Evolutionary conservation across 1,140 invertebrate species (phyloP).

Genomic region (Drosophila erecta): DNA sequence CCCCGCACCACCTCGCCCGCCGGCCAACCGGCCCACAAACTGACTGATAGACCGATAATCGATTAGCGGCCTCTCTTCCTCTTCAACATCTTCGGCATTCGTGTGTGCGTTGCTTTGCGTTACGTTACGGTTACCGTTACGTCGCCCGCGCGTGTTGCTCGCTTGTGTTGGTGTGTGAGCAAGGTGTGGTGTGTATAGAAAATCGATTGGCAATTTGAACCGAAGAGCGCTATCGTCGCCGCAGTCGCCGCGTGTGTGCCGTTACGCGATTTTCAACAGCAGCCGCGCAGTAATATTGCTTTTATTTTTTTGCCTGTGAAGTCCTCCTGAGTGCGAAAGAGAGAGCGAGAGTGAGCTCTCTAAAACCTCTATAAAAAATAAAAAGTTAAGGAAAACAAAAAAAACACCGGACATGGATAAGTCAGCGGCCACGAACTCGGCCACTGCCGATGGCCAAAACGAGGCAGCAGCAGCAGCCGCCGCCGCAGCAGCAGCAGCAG

Average conservation of each 20-base stretch:
- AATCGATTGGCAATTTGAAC: conserved; percentile 72
- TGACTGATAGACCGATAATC: conserved; percentile 14
- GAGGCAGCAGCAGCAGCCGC: conserved; percentile 29
- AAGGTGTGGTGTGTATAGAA: conserved; percentile 80
- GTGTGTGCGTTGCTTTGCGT: conserved; percentile 36
- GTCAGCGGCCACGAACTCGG: conserved; percentile 69
- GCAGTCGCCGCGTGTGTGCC: conserved; percentile 35
- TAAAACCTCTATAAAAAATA: conserved; percentile 6
- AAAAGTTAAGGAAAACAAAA: not conserved
- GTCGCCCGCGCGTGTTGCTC: conserved; percentile 23
- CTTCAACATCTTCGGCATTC: not conserved
- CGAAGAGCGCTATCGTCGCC: conserved; percentile 33
- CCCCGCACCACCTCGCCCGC: not conserved
- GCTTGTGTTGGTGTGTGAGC: conserved; percentile 39
- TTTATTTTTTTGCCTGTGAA: conserved; percentile 55
- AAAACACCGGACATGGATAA: conserved; percentile 61
- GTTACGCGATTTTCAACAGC: conserved; percentile 57
- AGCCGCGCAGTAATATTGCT: conserved; percentile 14
- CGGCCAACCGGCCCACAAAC: not conserved
- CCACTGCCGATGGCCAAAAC: conserved; percentile 59
- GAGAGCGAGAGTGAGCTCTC: conserved; percentile 15
- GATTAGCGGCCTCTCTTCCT: conserved; percentile 17
- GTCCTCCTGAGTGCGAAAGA: conserved; percentile 19
- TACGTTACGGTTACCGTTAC: conserved; percentile 38
- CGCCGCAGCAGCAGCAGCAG: conserved; percentile 25